phyloP scores from a whole-genome alignment of 2,797 vertebrate species.

The Helarctos malayanus region DNA sequence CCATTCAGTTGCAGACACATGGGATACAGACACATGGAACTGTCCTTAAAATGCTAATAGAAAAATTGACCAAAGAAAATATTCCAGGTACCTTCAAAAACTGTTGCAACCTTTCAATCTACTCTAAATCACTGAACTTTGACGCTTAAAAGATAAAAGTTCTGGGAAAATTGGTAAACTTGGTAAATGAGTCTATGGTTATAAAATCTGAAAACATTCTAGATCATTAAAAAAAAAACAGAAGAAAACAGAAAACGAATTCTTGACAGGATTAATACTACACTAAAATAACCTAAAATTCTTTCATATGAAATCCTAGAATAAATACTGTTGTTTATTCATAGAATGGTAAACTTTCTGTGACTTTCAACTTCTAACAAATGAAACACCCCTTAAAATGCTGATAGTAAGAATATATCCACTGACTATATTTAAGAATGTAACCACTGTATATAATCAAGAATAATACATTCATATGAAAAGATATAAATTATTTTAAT shows the following conservation, averaged over 20 bases:
- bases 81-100: neutral
- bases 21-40: neutral
- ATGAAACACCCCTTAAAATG: conserved; percentile 21
- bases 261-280: neutral
- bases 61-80: neutral
- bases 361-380: conserved; percentile 9
- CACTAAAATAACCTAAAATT: neutral
- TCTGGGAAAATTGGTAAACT: conserved; percentile 1
- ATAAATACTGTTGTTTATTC: conserved; percentile 20
- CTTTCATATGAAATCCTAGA: neutral
- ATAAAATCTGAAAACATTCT: neutral
- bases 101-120: neutral
- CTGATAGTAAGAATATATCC: conserved; percentile 2
- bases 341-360: neutral
- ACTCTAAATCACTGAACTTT: conserved; percentile 5
- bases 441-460: neutral
- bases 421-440: neutral
- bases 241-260: neutral
- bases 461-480: conserved; percentile 3
- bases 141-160: neutral
- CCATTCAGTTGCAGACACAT: neutral
- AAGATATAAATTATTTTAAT: neutral
- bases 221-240: neutral
- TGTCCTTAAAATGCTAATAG: neutral
- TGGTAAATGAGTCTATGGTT: neutral